phyloP scores from a whole-genome alignment of 2,797 vertebrate species.

The Gallinago stenura region DNA sequence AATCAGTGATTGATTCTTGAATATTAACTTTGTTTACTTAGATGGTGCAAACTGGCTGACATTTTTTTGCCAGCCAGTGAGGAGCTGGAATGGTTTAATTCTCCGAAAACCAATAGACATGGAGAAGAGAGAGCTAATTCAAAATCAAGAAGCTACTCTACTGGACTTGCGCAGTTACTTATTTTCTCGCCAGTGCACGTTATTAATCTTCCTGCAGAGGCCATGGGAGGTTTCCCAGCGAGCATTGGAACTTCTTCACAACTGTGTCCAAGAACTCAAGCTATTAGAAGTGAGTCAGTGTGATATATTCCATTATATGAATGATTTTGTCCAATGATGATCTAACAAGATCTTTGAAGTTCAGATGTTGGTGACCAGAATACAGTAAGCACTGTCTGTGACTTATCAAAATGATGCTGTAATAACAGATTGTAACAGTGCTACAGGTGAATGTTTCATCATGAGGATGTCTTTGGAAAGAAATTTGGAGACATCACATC shows the following conservation, averaged over 20 bases:
- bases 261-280: conserved; percentile 95
- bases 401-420: neutral
- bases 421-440: neutral
- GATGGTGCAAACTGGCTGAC: conserved; percentile 98
- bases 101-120: conserved; percentile 96
- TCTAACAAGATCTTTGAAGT: neutral
- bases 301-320: neutral
- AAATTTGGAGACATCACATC: neutral
- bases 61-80: conserved; percentile 94
- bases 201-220: conserved; percentile 95
- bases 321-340: neutral
- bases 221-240: conserved; percentile 97
- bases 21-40: conserved; percentile 75
- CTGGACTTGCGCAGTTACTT: conserved; percentile 96
- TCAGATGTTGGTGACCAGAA: neutral
- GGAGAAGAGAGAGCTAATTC: conserved; percentile 95
- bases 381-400: neutral
- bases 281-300: conserved; percentile 89
- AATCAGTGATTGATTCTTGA: conserved; percentile 24
- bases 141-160: conserved; percentile 90
- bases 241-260: conserved; percentile 95
- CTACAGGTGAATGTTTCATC: neutral
- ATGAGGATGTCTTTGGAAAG: neutral
- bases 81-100: conserved; percentile 92
- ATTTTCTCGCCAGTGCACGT: conserved; percentile 96